A percentile compares a stretch with the other conserved stretches of the same genome.
These are phyloP conservation scores for Chaitophorus viminalis DNA, from an alignment of 2,888 invertebrate species.

Conservation along the genomic window DNA sequence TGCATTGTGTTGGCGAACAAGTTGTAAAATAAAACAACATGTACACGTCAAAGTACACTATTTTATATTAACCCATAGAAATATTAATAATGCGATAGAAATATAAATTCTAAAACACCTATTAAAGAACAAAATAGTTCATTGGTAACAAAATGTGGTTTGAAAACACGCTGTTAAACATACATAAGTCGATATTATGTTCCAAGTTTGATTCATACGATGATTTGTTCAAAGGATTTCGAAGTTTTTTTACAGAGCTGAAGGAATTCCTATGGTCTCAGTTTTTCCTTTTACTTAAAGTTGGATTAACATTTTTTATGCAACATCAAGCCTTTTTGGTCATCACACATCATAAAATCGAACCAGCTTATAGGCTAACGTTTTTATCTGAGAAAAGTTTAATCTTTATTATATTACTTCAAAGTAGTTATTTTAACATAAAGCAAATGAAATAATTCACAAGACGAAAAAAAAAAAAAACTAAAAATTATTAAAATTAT, in stretches of 20 bases:
- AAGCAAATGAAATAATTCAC: not conserved
- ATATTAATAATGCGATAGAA: not conserved
- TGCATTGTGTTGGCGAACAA: not conserved
- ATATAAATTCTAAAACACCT: not conserved
- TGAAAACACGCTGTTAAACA: not conserved
- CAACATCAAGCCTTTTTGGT: not conserved
- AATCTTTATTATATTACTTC: too few relatives aligned
- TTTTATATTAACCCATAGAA: not conserved
- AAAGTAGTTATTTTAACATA: too few relatives aligned
- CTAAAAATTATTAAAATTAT: too few relatives aligned
- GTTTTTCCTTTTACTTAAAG: not conserved
- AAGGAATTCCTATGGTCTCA: not conserved
- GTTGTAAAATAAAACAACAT: not conserved
- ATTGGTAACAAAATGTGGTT: not conserved
- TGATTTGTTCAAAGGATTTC: constrained; percentile 19
- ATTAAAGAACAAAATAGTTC: not conserved
- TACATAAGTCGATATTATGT: not conserved
- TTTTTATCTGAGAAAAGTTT: too few relatives aligned
- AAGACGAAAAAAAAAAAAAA: not conserved
- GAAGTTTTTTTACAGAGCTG: not conserved
- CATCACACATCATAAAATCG: not conserved
- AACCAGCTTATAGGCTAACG: too few relatives aligned
- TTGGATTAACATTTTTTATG: not conserved
- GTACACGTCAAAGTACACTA: not conserved
- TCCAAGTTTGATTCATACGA: not conserved